A percentile compares a stretch with the other conserved stretches of the same genome.
These are phyloP conservation scores for Pangasius krempfi DNA, from an alignment of 2,797 vertebrate genomes.

Conservation along the genomic window DNA sequence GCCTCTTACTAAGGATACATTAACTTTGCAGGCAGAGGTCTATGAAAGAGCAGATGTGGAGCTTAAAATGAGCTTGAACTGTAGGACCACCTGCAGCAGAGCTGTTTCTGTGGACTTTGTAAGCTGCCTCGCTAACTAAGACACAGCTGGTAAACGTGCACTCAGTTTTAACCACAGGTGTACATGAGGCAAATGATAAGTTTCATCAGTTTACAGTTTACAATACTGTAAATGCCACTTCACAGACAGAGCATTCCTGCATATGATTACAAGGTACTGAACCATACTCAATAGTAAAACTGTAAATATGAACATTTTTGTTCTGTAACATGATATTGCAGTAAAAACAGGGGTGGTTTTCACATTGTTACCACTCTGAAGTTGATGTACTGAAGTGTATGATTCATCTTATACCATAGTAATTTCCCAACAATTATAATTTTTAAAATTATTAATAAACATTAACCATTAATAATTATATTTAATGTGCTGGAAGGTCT, in stretches of 20 bases:
- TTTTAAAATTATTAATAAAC: neutral
- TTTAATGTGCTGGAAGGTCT: neutral
- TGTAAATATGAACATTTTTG: neutral
- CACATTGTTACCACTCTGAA: neutral
- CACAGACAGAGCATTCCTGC: neutral
- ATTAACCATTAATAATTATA: neutral
- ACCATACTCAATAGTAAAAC: neutral
- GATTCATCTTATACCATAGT: too few species aligned
- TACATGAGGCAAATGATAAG: neutral
- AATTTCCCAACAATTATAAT: neutral
- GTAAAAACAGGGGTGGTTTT: neutral
- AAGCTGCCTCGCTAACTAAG: neutral
- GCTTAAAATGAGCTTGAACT: constrained; percentile 47
- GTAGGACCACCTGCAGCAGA: constrained; percentile 52
- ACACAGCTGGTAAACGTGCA: constrained; percentile 1
- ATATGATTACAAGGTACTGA: neutral
- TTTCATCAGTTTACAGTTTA: neutral
- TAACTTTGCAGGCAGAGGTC: constrained; percentile 65
- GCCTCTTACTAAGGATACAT: constrained; percentile 60
- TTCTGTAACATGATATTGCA: neutral
- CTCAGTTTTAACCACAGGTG: neutral
- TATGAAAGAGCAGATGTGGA: constrained; percentile 67
- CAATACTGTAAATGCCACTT: neutral
- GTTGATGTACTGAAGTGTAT: neutral
- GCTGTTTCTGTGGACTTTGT: neutral